phyloP scores from a whole-genome alignment of 2,113 vertebrate species.

The Galeopterus variegatus region DNA sequence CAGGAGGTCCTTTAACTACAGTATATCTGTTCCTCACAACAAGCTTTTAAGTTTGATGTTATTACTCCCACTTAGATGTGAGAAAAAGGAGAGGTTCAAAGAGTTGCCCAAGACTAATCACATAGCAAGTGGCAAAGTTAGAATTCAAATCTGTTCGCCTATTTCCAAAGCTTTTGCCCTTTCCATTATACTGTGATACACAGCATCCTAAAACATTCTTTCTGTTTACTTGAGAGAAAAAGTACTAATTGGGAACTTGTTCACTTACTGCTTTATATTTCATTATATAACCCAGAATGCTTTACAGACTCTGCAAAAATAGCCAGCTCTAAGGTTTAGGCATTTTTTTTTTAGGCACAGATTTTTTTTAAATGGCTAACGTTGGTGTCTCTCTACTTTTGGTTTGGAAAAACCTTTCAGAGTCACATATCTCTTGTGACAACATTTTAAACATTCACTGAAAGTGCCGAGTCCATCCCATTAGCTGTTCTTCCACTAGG shows the following conservation, averaged over 20 bases:
- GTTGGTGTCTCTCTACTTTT: slow-evolving; percentile 20
- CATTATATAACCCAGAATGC: background rate
- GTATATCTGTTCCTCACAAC: background rate
- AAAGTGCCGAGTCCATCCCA: background rate
- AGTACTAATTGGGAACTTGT: background rate
- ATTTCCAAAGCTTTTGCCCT: background rate
- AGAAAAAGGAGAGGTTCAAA: background rate
- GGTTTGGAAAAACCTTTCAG: slow-evolving; percentile 20
- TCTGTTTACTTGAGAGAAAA: slow-evolving; percentile 9
- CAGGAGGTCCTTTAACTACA: background rate
- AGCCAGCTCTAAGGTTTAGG: slow-evolving; percentile 29
- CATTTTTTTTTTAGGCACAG: background rate
- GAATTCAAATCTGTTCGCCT: background rate
- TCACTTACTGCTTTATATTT: background rate
- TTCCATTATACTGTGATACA: background rate
- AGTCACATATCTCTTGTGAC: background rate
- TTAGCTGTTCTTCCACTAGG: background rate
- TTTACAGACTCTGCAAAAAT: background rate
- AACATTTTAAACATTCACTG: background rate
- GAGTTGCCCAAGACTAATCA: background rate
- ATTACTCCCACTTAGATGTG: background rate
- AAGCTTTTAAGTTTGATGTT: background rate
- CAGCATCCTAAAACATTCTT: background rate
- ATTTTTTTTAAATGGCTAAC: background rate
- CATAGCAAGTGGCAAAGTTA: background rate